phyloP scores from a whole-genome alignment of 1,140 invertebrate genomes.

The Psix sp. region DNA sequence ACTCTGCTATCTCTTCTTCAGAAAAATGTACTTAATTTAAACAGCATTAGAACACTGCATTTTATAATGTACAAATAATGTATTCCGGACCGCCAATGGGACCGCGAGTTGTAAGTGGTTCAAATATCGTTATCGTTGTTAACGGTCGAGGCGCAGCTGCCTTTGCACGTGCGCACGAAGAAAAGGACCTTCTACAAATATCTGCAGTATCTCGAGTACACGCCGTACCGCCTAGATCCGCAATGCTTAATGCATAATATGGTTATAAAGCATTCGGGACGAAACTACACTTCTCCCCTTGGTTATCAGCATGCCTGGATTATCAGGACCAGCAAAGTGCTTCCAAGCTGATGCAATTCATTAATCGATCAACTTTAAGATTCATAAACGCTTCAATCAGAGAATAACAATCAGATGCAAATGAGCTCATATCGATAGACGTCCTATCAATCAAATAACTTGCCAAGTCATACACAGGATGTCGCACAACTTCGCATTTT shows the following conservation, averaged over 20 bases:
- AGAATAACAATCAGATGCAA: constrained; percentile 49
- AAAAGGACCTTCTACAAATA: constrained; percentile 49
- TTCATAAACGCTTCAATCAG: constrained; percentile 30
- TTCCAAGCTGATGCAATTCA: constrained; percentile 31
- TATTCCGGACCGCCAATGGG: constrained; percentile 34
- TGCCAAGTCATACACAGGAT: constrained; percentile 9
- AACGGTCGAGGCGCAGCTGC: constrained; percentile 48
- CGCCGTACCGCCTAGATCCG: constrained; percentile 32
- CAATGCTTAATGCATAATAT: constrained; percentile 49
- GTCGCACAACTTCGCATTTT: constrained; percentile 10
- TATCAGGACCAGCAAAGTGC: constrained; percentile 43
- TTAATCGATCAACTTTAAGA: constrained; percentile 43
- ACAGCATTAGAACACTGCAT: constrained; percentile 41
- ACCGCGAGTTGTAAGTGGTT: constrained; percentile 37
- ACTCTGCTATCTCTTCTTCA: constrained; percentile 42
- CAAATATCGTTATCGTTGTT: constrained; percentile 55
- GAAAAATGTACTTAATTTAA: constrained; percentile 45
- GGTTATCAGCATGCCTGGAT: constrained; percentile 41
- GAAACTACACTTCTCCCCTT: constrained; percentile 8
- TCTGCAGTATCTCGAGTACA: constrained; percentile 40
- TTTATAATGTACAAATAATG: constrained; percentile 50
- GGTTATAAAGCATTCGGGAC: constrained; percentile 36
- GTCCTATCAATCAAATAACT: constrained; percentile 39
- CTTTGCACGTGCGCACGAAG: constrained; percentile 44
- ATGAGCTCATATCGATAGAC: constrained; percentile 48